These are phyloP conservation scores for Chelmon rostratus DNA, from an alignment of 2,797 vertebrate genomes.

Conservation along the genomic window DNA sequence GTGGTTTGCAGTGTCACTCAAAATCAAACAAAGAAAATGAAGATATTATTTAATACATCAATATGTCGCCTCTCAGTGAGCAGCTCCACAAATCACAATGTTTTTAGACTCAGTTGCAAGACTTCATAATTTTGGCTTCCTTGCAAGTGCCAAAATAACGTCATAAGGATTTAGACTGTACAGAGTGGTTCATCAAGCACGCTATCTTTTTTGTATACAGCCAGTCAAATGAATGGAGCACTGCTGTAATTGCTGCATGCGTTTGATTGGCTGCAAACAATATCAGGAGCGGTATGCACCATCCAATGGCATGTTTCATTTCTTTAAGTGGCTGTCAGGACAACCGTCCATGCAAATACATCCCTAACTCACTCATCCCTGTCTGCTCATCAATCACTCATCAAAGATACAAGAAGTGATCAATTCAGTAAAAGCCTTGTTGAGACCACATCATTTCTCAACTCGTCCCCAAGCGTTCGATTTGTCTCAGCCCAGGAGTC, in stretches of 20 bases:
- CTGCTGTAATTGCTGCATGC: conserved; percentile 14
- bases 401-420: conserved; percentile 31
- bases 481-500: background rate
- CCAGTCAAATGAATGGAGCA: conserved; percentile 7
- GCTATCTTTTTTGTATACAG: conserved; percentile 1
- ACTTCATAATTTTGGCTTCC: conserved; percentile 7
- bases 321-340: conserved; percentile 54
- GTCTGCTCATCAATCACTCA: conserved; percentile 41
- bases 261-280: conserved; percentile 36
- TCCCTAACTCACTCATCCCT: conserved; percentile 24
- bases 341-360: conserved; percentile 32
- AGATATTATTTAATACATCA: conserved; percentile 63
- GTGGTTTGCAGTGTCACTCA: conserved; percentile 65
- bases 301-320: conserved; percentile 46
- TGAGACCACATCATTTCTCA: conserved; percentile 6
- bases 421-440: conserved; percentile 14
- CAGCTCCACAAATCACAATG: conserved; percentile 44
- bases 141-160: conserved; percentile 4
- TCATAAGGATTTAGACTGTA: conserved; percentile 5
- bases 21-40: conserved; percentile 69
- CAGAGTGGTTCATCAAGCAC: conserved; percentile 8
- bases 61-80: conserved; percentile 46
- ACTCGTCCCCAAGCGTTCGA: background rate
- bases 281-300: conserved; percentile 12
- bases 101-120: background rate